Conservation (phyloP, 2,888 invertebrate genomes). For the Orthosia cruda region DNA sequence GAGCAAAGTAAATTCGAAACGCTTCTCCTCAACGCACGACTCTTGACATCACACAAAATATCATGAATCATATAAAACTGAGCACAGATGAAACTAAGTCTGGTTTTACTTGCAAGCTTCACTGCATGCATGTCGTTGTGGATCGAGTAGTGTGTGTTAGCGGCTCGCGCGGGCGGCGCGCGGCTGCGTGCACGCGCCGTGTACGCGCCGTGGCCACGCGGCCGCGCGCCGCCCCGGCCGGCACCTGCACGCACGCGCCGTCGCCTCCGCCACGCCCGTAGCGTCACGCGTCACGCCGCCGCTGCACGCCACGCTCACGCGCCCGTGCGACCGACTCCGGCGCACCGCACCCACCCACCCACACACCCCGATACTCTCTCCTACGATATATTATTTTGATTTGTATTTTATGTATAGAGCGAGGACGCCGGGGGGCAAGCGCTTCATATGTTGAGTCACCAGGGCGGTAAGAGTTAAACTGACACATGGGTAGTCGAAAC, state of each 20-base stretch:
- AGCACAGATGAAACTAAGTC: conserved; percentile 91
- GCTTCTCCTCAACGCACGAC: conserved; percentile 92
- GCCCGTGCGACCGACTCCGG: conserved; percentile 75
- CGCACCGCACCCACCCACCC: conserved; percentile 85
- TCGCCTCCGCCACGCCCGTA: conserved; percentile 74
- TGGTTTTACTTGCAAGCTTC: conserved; percentile 92
- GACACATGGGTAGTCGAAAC: conserved; percentile 91
- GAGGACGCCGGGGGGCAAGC: conserved; percentile 98
- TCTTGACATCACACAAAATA: conserved; percentile 91
- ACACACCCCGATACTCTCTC: conserved; percentile 90
- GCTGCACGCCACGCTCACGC: conserved; percentile 74
- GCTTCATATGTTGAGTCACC: conserved; percentile 97
- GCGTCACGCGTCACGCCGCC: conserved; percentile 75
- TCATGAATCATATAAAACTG: conserved; percentile 91
- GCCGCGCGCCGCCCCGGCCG: conserved; percentile 67
- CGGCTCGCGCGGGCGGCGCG: conserved; percentile 74
- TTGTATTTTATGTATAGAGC: conserved; percentile 95
- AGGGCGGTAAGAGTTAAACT: conserved; percentile 97
- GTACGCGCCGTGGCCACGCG: conserved; percentile 65
- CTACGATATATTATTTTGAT: conserved; percentile 92
- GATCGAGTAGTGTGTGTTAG: conserved; percentile 88
- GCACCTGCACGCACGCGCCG: conserved; percentile 68
- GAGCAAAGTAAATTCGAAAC: conserved; percentile 92
- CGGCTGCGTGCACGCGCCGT: conserved; percentile 18
- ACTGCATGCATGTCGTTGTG: conserved; percentile 91